Evolutionary conservation across 2,797 vertebrate species (phyloP).

Genomic region (Pelochelys cantorii): DNA sequence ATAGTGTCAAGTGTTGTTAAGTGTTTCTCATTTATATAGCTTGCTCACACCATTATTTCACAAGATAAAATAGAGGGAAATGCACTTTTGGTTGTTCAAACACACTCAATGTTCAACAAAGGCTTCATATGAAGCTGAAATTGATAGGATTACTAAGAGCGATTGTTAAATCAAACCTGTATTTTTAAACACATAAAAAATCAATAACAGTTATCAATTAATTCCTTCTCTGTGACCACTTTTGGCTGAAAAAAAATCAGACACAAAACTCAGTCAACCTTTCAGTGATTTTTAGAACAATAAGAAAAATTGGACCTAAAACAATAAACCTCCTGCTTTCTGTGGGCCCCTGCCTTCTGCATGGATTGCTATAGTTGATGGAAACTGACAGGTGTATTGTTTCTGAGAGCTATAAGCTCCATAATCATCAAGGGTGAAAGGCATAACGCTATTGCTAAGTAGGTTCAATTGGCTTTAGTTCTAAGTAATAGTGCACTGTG

Average conservation of each 20-base stretch:
- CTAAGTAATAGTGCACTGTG: constrained; percentile 95
- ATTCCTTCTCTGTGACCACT: constrained; percentile 84
- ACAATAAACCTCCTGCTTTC: constrained; percentile 90
- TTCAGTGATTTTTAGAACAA: constrained; percentile 88
- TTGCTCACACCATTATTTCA: constrained; percentile 33
- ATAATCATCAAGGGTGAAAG: constrained; percentile 95
- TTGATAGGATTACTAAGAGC: constrained; percentile 78
- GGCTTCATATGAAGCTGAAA: constrained; percentile 79
- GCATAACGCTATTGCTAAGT: constrained; percentile 94
- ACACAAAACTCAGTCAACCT: constrained; percentile 81
- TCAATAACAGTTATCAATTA: constrained; percentile 87
- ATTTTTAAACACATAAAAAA: constrained; percentile 74
- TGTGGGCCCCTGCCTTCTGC: constrained; percentile 92
- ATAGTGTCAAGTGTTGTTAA: constrained; percentile 45
- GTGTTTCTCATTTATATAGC: constrained; percentile 49
- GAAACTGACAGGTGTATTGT: constrained; percentile 99
- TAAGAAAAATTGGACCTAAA: constrained; percentile 88
- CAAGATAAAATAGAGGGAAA: constrained; percentile 29
- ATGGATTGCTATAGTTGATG: constrained; percentile 93
- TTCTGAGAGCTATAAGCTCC: constrained; percentile 95
- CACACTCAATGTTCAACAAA: constrained; percentile 76
- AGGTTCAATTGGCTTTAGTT: constrained; percentile 98
- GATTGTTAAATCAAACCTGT: constrained; percentile 81
- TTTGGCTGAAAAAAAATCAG: constrained; percentile 84
- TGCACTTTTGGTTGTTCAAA: constrained; percentile 38